Evolutionary conservation across 2,888 invertebrate species (phyloP).

Genomic region (Nezara viridula): DNA sequence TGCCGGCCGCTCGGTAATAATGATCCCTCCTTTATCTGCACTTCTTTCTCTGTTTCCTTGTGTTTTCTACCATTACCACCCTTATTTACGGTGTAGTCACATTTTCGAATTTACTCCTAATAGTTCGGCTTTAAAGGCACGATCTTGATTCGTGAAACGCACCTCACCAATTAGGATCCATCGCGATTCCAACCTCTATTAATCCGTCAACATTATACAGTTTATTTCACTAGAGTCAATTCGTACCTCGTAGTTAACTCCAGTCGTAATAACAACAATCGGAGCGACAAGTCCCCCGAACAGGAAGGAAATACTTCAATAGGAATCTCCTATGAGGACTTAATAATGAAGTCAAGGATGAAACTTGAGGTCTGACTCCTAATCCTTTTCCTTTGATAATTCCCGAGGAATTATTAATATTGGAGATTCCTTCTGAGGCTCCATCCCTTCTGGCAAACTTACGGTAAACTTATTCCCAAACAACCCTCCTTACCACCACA

Average conservation of each 20-base stretch:
- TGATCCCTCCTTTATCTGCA: background rate
- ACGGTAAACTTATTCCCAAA: constrained; percentile 54
- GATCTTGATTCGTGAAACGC: constrained; percentile 8
- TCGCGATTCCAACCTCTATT: background rate
- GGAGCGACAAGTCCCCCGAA: background rate
- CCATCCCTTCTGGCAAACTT: background rate
- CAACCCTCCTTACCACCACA: constrained; percentile 31
- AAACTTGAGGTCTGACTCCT: constrained; percentile 42
- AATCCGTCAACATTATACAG: background rate
- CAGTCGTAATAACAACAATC: background rate
- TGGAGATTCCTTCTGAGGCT: constrained; percentile 45
- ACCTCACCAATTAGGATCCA: background rate
- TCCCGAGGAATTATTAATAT: constrained; percentile 53
- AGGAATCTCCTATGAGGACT: constrained; percentile 48
- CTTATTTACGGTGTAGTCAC: constrained; percentile 33
- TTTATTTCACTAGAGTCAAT: too few species aligned
- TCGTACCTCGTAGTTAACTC: too few species aligned
- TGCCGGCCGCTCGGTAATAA: background rate
- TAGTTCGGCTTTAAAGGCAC: constrained; percentile 2
- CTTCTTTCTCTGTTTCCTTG: constrained; percentile 25
- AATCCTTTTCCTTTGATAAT: constrained; percentile 59
- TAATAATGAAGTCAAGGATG: constrained; percentile 41
- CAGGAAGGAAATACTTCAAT: constrained; percentile 15
- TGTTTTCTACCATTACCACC: constrained; percentile 26
- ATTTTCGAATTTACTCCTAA: constrained; percentile 32